These are phyloP conservation scores for Dexiosoma caninum DNA, from an alignment of 2,888 invertebrate genomes.

Conservation along the genomic window DNA sequence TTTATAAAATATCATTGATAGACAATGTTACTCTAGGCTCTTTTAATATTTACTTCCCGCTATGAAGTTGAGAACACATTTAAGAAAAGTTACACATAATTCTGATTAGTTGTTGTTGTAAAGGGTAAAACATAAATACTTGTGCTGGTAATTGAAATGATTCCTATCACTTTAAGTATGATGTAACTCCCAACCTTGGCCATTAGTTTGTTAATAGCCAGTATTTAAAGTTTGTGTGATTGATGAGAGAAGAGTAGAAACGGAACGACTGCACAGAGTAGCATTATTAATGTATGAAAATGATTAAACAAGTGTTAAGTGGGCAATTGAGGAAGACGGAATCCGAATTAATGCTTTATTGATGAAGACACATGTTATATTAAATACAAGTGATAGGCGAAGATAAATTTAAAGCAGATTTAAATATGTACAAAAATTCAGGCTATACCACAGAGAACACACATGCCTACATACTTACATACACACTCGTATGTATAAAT, in stretches of 20 bases:
- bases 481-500: too few relatives aligned
- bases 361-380: background rate
- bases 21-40: background rate
- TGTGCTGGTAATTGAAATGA: constrained; percentile 7
- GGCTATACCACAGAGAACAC: too few relatives aligned
- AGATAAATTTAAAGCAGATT: background rate
- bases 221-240: background rate
- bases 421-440: too few relatives aligned
- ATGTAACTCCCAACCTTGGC: constrained; percentile 11
- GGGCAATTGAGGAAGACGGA: background rate
- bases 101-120: background rate
- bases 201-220: background rate
- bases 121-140: background rate
- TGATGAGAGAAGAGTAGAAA: background rate
- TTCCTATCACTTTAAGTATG: constrained; percentile 6
- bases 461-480: too few relatives aligned
- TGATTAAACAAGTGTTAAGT: constrained; percentile 9
- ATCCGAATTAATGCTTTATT: background rate
- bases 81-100: background rate
- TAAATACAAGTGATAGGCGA: background rate
- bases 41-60: background rate
- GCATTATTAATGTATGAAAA: background rate
- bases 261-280: background rate
- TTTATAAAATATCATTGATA: constrained; percentile 36
- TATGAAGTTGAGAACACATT: background rate